Evolutionary conservation across 2,888 invertebrate species (phyloP), one percentile per base, ranked within the genome.

Genomic region (Caenorhabditis angaria): DNA sequence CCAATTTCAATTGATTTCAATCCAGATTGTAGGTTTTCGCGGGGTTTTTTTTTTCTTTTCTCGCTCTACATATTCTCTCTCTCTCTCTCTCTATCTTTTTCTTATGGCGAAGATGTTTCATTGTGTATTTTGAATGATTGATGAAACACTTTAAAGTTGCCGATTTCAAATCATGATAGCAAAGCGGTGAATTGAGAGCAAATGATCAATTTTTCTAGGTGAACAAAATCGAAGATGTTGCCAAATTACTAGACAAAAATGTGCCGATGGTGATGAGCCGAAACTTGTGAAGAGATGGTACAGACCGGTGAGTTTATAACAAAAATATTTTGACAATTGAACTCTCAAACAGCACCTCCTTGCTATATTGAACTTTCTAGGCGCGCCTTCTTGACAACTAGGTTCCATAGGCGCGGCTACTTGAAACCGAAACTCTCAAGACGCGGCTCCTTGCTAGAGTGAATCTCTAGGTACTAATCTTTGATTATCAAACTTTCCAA

Each of bases 261-360:
- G 81, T 53, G 61, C 61, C 1, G 78, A 79, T 62, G 79, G 78
- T 24, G 24, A 74, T 2, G 72, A 73, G 27, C 79, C 79, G 10
- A 69, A 61, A 32, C 70, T 67, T 48, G 77, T 81, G 10, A 78
- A 77, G 25, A 61, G 81, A 59, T 81, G 78, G 70, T 81, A 81
- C 41, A 64, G 81, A 47, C 81, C 81, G 63, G 81, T 79, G 18
- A 56, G 72, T 72, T 50, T 50, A n/a, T 50, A 50, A n/a, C 6
- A 20, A 50, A 6, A 50, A 50, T 12, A 50, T n/a, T 50, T n/a
- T n/a, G n/a, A n/a, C n/a, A n/a, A n/a, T n/a, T n/a, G n/a, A n/a
- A n/a, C n/a, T n/a, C n/a, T n/a, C n/a, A n/a, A n/a, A n/a, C n/a
- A n/a, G n/a, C n/a, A n/a, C n/a, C n/a, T n/a, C n/a, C n/a, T n/a